A percentile compares a stretch with the other conserved stretches of the same genome.
Evolutionary conservation across 2,797 vertebrate genomes (phyloP).

Genomic region (Sebastolobus altivelis): DNA sequence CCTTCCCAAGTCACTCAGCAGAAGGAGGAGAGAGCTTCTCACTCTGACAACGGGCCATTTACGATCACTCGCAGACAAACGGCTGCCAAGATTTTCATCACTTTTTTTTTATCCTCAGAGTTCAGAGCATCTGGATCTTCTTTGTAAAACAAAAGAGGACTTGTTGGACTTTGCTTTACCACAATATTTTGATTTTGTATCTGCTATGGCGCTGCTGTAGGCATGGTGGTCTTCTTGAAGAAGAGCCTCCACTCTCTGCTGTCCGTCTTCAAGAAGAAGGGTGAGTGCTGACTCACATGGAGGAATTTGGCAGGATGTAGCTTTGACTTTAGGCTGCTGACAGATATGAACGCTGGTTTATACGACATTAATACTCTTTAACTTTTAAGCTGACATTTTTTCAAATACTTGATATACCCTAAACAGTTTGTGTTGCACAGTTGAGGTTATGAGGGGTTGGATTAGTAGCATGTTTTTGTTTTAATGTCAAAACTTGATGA

Average conservation of each 20-base stretch:
- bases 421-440: not conserved
- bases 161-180: conserved; percentile 5
- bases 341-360: not conserved
- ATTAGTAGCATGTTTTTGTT: not conserved
- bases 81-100: not conserved
- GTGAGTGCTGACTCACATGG: conserved; percentile 83
- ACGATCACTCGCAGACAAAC: not conserved
- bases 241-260: conserved; percentile 90
- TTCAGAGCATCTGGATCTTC: conserved; percentile 26
- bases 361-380: conserved; percentile 1
- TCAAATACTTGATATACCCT: not conserved
- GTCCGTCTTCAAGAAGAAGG: conserved; percentile 94
- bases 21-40: conserved; percentile 12
- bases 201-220: conserved; percentile 62
- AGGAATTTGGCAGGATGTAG: not conserved
- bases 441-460: not conserved
- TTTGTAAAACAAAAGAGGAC: not conserved
- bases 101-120: not conserved
- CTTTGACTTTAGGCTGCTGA: conserved; percentile 22
- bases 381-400: conserved; percentile 6
- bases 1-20: conserved; percentile 58
- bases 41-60: conserved; percentile 1
- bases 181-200: conserved; percentile 11
- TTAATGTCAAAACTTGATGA: conserved; percentile 6
- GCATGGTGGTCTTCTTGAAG: conserved; percentile 93